phyloP scores from a whole-genome alignment of 2,113 vertebrate genomes.

The Nycticorax nycticorax region DNA sequence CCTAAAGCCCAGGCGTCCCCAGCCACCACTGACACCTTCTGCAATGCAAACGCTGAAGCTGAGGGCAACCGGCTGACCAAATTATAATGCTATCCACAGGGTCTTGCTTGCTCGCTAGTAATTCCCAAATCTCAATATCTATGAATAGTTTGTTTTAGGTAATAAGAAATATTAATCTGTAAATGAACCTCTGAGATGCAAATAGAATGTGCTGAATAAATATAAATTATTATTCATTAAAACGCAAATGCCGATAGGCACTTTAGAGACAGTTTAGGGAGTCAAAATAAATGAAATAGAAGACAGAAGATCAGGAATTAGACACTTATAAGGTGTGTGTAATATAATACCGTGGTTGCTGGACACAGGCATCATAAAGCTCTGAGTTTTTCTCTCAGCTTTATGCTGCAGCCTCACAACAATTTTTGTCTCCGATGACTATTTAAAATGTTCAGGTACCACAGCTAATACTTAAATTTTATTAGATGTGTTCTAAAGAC shows the following conservation, averaged over 20 bases:
- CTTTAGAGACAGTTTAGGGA: neutral
- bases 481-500: neutral
- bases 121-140: neutral
- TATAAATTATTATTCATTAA: conserved; percentile 58
- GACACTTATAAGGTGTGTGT: neutral
- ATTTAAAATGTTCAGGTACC: neutral
- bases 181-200: conserved; percentile 6
- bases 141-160: conserved; percentile 10
- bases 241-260: conserved; percentile 2
- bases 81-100: neutral
- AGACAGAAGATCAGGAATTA: neutral
- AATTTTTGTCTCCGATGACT: neutral
- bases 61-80: neutral
- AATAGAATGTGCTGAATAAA: conserved; percentile 6
- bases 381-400: neutral
- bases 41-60: neutral
- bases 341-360: neutral
- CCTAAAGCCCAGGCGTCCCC: neutral
- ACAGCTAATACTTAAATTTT: neutral
- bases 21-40: neutral
- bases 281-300: conserved; percentile 5
- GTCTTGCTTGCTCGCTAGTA: neutral
- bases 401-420: neutral
- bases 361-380: neutral
- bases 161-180: conserved; percentile 36